Evolutionary conservation across 2,797 vertebrate species (phyloP), one percentile per base, ranked within the genome.

Genomic region (Brotula barbata): DNA sequence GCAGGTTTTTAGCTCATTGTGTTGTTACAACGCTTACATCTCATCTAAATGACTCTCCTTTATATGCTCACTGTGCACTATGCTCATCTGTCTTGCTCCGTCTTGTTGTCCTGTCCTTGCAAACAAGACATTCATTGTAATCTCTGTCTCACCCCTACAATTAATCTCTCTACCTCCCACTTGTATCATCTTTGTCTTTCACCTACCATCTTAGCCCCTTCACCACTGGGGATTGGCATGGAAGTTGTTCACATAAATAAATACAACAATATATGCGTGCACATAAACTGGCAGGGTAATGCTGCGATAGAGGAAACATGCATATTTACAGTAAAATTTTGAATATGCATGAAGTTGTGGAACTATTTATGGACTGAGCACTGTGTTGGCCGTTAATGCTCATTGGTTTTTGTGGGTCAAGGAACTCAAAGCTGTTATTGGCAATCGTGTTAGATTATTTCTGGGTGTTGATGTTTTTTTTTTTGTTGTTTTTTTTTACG

Each of bases 71-170:
- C 82, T 63, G 69, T 50, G n/a, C n/a, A n/a, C n/a, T n/a, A n/a
- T n/a, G n/a, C 56, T 68, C 83, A 81, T 84, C 83, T 75, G 82
- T 83, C 77, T 71, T 16, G 61, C 71, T 73, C 37, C 55, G 64
- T 71, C 56, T 83, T 74, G 77, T 85, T 81, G 68, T 80, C 63
- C 66, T 56, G 72, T 83, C 75, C 77, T 83, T 69, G 72, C 58
- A 76, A 83, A 89, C 71, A 73, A 85, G 75, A 82, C 77, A 78
- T 75, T 80, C 76, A 79, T 68, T 80, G 57, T 45, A 12, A 66
- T 73, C 40, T 68, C 71, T 59, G 63, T 78, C 67, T 71, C 69
- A 49, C 77, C 73, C 79, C 76, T 83, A 83, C 64, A 63, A 74
- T 68, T 53, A 68, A 78, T 67, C 68, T 73, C 58, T 50, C 3